phyloP scores from a whole-genome alignment of 1,140 invertebrate genomes.

The Holotrichia oblita region DNA sequence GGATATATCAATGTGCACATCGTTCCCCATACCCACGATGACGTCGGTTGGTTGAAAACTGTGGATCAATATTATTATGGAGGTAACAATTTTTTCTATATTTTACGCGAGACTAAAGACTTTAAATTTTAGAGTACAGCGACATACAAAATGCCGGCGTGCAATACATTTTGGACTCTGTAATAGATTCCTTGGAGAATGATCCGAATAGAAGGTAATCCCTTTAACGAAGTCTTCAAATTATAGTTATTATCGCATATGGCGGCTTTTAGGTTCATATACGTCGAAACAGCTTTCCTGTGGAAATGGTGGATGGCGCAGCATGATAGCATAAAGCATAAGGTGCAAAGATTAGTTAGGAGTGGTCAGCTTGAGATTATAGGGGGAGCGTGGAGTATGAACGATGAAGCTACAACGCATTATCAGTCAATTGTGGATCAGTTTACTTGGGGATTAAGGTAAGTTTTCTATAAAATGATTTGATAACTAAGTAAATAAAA shows the following conservation, averaged over 20 bases:
- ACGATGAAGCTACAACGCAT: conserved; percentile 92
- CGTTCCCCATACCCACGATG: conserved; percentile 79
- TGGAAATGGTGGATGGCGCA: conserved; percentile 92
- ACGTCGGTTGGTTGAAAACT: conserved; percentile 88
- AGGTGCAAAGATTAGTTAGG: conserved; percentile 70
- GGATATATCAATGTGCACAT: conserved; percentile 77
- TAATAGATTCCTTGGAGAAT: conserved; percentile 78
- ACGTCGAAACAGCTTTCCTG: conserved; percentile 89
- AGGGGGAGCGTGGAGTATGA: conserved; percentile 90
- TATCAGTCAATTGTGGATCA: conserved; percentile 96
- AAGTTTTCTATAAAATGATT: conserved; percentile 41
- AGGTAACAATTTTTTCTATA: conserved; percentile 61
- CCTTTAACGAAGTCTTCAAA: not conserved
- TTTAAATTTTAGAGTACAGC: conserved; percentile 64
- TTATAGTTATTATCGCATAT: not conserved
- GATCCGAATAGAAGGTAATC: conserved; percentile 74
- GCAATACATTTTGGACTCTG: conserved; percentile 91
- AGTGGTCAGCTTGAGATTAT: conserved; percentile 89
- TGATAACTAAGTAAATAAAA: no score
- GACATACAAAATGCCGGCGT: conserved; percentile 83
- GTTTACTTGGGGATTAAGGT: conserved; percentile 82
- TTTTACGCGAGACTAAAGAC: not conserved
- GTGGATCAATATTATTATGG: conserved; percentile 87
- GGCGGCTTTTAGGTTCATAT: conserved; percentile 71
- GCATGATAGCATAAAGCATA: conserved; percentile 65